Evolutionary conservation across 2,113 vertebrate genomes (phyloP).

Genomic region (Daphoenositta chrysoptera): DNA sequence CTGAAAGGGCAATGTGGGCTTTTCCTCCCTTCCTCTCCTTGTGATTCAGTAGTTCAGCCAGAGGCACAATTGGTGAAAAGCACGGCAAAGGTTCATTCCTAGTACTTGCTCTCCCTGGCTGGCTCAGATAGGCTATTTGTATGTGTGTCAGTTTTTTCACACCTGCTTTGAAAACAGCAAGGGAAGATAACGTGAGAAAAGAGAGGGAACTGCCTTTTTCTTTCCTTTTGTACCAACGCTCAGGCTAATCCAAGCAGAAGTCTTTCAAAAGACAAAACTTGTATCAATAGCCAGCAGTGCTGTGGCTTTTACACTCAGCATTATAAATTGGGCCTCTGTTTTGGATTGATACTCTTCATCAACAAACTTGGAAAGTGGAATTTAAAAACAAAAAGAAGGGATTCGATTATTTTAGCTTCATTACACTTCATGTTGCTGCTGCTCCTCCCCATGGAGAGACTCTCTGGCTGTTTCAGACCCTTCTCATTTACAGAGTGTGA

Average conservation of each 20-base stretch:
- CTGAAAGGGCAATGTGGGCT: not conserved
- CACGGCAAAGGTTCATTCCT: fast-evolving
- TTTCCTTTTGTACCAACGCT: not conserved
- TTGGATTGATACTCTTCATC: not conserved
- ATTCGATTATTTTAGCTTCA: conserved; percentile 19
- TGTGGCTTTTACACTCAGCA: not conserved
- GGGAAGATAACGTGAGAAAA: not conserved
- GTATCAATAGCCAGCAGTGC: not conserved
- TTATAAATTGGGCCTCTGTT: not conserved
- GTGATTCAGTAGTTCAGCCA: not conserved
- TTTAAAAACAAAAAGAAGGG: not conserved
- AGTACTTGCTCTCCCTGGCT: not conserved
- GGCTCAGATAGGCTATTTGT: not conserved
- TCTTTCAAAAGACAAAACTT: not conserved
- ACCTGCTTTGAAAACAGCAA: not conserved
- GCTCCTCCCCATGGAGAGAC: not conserved
- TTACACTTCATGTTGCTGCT: not conserved
- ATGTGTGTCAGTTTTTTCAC: not conserved
- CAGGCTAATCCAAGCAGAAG: not conserved
- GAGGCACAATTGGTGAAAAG: not conserved
- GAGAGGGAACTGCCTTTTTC: not conserved
- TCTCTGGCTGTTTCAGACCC: not conserved
- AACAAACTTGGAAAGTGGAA: not conserved
- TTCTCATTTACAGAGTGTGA: not conserved
- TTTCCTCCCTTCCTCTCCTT: not conserved